These are phyloP conservation scores for Palloptera scutellata DNA, from an alignment of 2,888 invertebrate genomes.

Conservation along the genomic window DNA sequence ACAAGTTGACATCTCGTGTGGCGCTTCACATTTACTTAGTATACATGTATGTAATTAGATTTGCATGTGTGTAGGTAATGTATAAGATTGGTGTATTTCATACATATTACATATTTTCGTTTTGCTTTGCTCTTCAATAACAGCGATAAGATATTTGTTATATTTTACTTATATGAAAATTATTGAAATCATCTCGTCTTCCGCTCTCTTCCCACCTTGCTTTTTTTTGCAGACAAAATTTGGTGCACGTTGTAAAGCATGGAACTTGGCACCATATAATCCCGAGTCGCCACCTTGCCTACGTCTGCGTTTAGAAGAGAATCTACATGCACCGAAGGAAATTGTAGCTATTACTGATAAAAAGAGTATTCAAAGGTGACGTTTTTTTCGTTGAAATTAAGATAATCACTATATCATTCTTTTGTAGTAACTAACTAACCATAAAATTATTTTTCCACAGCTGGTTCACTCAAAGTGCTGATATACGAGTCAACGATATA, in stretches of 20 bases:
- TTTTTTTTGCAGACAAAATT: slow-evolving; percentile 74
- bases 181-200: slow-evolving; percentile 20
- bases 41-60: neutral
- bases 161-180: slow-evolving; percentile 1
- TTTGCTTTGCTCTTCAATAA: slow-evolving; percentile 35
- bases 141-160: slow-evolving; percentile 24
- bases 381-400: slow-evolving; percentile 4
- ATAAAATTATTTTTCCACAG: slow-evolving; percentile 38
- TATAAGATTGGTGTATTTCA: slow-evolving; percentile 1
- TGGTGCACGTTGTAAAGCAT: slow-evolving; percentile 81
- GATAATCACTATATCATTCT: neutral
- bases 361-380: slow-evolving; percentile 59
- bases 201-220: slow-evolving; percentile 14
- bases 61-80: slow-evolving; percentile 5
- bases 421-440: neutral
- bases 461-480: slow-evolving; percentile 66
- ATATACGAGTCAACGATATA: slow-evolving; percentile 73
- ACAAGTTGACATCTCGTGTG: too few species aligned
- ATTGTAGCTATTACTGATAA: slow-evolving; percentile 53
- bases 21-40: too few species aligned
- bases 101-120: slow-evolving; percentile 17
- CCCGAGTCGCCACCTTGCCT: slow-evolving; percentile 68
- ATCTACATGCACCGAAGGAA: slow-evolving; percentile 64
- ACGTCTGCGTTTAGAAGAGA: slow-evolving; percentile 71
- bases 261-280: slow-evolving; percentile 73